Conservation (phyloP, 2,113 vertebrate species). For the Ceratotherium simum region DNA sequence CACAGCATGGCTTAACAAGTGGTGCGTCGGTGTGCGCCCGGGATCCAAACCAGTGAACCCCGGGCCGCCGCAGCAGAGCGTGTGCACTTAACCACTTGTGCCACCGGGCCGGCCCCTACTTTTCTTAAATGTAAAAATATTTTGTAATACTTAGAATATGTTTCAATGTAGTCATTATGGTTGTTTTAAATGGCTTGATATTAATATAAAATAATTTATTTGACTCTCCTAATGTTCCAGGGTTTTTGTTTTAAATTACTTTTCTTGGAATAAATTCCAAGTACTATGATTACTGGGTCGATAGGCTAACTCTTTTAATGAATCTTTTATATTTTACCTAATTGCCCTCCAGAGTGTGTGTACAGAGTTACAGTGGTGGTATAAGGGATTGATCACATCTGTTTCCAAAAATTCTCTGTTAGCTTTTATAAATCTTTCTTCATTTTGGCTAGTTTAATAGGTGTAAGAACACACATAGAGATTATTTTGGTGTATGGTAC, state of each 20-base stretch:
- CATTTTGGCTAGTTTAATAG: slow-evolving; percentile 49
- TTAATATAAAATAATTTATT: slow-evolving; percentile 19
- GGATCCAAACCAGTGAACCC: too few species aligned
- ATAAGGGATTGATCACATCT: background rate
- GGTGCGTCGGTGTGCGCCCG: too few species aligned
- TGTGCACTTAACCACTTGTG: too few species aligned
- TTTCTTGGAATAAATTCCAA: background rate
- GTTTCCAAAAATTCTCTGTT: background rate
- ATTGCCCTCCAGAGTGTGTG: background rate
- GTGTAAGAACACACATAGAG: background rate
- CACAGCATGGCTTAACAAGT: too few species aligned
- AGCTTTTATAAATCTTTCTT: slow-evolving; percentile 32
- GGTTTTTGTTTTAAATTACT: slow-evolving; percentile 37
- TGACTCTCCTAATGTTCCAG: slow-evolving; percentile 32
- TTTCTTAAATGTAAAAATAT: slow-evolving; percentile 30
- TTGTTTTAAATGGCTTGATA: slow-evolving; percentile 38
- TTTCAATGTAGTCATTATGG: background rate
- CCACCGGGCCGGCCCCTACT: too few species aligned
- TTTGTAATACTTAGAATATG: slow-evolving; percentile 8
- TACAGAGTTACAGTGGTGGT: background rate
- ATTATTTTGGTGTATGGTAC: background rate
- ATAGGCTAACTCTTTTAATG: background rate
- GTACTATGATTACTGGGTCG: background rate
- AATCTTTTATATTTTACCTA: slow-evolving; percentile 27
- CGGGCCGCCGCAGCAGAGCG: too few species aligned